These are phyloP conservation scores for Lemur catta DNA, from an alignment of 2,797 vertebrate genomes.

Conservation along the genomic window DNA sequence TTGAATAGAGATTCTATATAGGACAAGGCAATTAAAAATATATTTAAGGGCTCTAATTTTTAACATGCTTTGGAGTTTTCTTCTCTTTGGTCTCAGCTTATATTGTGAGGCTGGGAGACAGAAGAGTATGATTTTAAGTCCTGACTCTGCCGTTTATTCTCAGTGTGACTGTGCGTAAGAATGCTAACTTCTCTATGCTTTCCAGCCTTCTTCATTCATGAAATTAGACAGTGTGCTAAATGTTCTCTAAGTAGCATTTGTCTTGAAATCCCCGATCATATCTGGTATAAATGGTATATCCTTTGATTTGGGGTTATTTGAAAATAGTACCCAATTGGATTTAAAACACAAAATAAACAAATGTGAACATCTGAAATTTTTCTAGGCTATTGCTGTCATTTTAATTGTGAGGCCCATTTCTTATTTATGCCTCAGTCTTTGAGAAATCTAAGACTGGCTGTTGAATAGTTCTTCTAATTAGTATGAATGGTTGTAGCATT, in stretches of 20 bases:
- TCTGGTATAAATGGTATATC: not conserved
- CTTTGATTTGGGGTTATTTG: conserved; percentile 51
- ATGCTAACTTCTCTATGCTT: not conserved
- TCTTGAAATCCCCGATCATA: not conserved
- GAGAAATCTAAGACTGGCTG: conserved; percentile 39
- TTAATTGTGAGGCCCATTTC: conserved; percentile 47
- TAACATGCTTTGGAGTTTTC: not conserved
- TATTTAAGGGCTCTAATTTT: not conserved
- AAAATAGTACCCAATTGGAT: conserved; percentile 42
- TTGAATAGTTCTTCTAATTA: conserved; percentile 68
- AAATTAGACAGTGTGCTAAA: conserved; percentile 15
- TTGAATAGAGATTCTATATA: not conserved
- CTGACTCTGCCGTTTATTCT: not conserved
- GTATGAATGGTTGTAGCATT: conserved; percentile 59
- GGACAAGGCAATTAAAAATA: not conserved
- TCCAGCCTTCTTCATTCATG: not conserved
- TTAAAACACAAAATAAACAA: conserved; percentile 53
- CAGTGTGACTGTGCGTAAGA: not conserved
- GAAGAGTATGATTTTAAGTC: not conserved
- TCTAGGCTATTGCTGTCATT: not conserved
- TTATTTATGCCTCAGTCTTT: conserved; percentile 56
- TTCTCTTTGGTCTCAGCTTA: conserved; percentile 11
- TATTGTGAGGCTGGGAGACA: not conserved
- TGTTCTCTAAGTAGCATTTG: not conserved
- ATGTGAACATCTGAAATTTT: not conserved